These are phyloP conservation scores for Pseudorhombus dupliciocellatus DNA, from an alignment of 2,113 vertebrate genomes.

Conservation along the genomic window DNA sequence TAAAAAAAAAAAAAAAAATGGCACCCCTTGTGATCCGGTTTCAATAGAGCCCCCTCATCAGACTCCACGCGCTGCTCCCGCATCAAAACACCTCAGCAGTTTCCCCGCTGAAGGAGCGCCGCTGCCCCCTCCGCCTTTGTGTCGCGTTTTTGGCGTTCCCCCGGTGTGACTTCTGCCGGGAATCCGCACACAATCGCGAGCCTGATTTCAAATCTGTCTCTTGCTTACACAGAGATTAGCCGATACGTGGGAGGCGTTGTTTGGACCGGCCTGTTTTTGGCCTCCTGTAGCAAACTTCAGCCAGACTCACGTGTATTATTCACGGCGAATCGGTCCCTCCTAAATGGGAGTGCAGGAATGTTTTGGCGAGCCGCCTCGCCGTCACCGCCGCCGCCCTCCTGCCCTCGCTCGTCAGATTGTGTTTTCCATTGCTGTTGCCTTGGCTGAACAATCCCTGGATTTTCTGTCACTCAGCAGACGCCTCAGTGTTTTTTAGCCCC, in stretches of 20 bases:
- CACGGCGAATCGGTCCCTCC: conserved; percentile 65
- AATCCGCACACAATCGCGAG: conserved; percentile 53
- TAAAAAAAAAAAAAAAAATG: too few species aligned
- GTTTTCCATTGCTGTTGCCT: conserved; percentile 55
- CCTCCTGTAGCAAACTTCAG: conserved; percentile 17
- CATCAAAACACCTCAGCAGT: conserved; percentile 57
- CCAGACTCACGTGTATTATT: conserved; percentile 73
- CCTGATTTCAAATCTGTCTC: conserved; percentile 58
- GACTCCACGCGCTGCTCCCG: conserved; percentile 28
- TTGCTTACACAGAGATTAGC: conserved; percentile 59
- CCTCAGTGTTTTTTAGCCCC: conserved; percentile 44
- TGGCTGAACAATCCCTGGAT: conserved; percentile 64
- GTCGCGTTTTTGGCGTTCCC: conserved; percentile 46
- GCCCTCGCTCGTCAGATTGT: conserved; percentile 39
- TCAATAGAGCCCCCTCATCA: conserved; percentile 58
- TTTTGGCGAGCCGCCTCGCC: conserved; percentile 56
- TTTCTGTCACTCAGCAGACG: conserved; percentile 60
- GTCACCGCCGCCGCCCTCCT: not conserved
- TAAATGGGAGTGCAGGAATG: conserved; percentile 68
- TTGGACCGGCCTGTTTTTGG: conserved; percentile 52
- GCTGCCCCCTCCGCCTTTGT: conserved; percentile 17
- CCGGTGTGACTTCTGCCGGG: conserved; percentile 30
- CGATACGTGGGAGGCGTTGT: conserved; percentile 65
- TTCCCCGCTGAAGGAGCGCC: conserved; percentile 34
- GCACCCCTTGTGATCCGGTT: conserved; percentile 61